Evolutionary conservation across 2,888 invertebrate species (phyloP).

Genomic region (Ectropis crepuscularia): DNA sequence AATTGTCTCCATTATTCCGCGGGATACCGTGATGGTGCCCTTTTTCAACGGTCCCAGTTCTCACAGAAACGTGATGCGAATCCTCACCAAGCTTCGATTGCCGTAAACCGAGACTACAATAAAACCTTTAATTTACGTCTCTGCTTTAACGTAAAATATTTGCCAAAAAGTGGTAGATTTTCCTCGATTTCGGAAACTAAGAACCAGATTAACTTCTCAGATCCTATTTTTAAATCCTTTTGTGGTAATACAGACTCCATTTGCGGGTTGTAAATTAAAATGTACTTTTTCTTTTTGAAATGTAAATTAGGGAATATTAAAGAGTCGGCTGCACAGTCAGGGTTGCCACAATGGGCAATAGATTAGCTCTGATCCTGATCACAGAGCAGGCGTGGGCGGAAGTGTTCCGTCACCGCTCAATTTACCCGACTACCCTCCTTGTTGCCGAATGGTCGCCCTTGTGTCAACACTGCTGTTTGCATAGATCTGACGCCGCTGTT

Average conservation of each 20-base stretch:
- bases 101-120: conserved; percentile 9
- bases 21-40: conserved; percentile 29
- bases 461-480: conserved; percentile 44
- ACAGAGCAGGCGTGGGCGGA: conserved; percentile 33
- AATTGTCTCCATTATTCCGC: conserved; percentile 36
- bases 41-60: conserved; percentile 20
- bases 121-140: conserved; percentile 2
- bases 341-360: conserved; percentile 41
- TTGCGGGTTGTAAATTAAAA: conserved; percentile 9
- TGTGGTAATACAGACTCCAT: conserved; percentile 3
- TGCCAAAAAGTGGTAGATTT: background rate
- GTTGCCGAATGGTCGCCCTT: conserved; percentile 38
- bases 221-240: conserved; percentile 6
- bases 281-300: conserved; percentile 16
- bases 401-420: conserved; percentile 48
- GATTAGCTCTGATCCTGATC: conserved; percentile 33
- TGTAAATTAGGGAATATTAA: conserved; percentile 1
- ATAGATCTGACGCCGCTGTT: conserved; percentile 30
- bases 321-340: background rate
- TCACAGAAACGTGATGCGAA: conserved; percentile 25
- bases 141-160: background rate
- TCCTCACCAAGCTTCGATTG: conserved; percentile 13
- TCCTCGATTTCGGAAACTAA: background rate
- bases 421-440: conserved; percentile 43
- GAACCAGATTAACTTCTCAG: background rate